These are phyloP conservation scores for Oriolus oriolus DNA, from an alignment of 2,113 vertebrate species.

Conservation along the genomic window DNA sequence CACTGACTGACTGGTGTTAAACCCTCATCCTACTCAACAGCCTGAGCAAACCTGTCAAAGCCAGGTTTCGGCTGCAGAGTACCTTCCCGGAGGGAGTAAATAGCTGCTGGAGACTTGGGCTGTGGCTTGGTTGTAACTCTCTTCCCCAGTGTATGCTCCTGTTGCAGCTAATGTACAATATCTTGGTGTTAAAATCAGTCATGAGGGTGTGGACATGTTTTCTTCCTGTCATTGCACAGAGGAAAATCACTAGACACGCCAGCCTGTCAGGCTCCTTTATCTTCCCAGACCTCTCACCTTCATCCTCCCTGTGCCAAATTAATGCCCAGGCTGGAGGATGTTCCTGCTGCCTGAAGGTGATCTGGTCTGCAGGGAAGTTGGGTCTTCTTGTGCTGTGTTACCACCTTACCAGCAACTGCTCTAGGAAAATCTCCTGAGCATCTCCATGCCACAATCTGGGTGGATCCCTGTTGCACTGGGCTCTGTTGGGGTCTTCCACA, in stretches of 20 bases:
- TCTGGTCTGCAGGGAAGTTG: neutral
- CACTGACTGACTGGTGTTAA: neutral
- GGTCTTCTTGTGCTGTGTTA: neutral
- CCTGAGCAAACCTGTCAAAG: neutral
- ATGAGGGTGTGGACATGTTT: conserved; percentile 9
- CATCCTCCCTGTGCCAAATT: neutral
- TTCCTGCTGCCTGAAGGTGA: neutral
- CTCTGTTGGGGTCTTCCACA: neutral
- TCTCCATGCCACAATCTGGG: neutral
- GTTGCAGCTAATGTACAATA: neutral
- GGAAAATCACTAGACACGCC: neutral
- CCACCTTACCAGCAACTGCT: neutral
- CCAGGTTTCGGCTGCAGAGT: neutral
- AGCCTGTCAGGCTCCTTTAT: neutral
- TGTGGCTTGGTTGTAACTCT: neutral
- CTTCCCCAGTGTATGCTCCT: rapidly evolving
- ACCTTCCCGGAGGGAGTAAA: neutral
- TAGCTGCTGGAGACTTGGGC: neutral
- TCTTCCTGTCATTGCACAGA: neutral
- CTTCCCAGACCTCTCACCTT: conserved; percentile 33
- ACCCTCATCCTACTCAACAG: neutral
- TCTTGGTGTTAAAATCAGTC: neutral
- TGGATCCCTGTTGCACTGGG: neutral
- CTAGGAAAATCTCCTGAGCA: neutral
- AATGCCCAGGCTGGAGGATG: neutral